phyloP scores from a whole-genome alignment of 1,140 invertebrate genomes.

The Drosophila bipectinata region DNA sequence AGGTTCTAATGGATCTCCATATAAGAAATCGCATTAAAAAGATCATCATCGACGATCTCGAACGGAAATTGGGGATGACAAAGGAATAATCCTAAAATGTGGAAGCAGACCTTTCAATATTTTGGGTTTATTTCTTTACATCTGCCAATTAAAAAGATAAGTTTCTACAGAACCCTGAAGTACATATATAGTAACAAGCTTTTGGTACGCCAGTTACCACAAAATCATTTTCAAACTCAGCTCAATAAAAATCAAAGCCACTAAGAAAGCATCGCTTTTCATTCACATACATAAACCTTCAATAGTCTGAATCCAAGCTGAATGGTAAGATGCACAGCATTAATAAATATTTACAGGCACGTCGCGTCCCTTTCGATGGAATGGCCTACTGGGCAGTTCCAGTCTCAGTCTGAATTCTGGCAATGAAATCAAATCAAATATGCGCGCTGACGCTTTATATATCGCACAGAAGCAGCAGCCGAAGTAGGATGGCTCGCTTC shows the following conservation, averaged over 20 bases:
- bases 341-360: slow-evolving; percentile 82
- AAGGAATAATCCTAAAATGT: too few relatives aligned
- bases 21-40: slow-evolving; percentile 27
- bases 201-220: slow-evolving; percentile 10
- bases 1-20: slow-evolving; percentile 1
- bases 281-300: slow-evolving; percentile 19
- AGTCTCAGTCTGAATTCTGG: slow-evolving; percentile 37
- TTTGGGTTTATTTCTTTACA: neutral
- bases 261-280: slow-evolving; percentile 42
- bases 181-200: slow-evolving; percentile 1
- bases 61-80: neutral
- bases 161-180: neutral
- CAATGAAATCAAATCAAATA: slow-evolving; percentile 82
- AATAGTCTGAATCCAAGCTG: slow-evolving; percentile 14
- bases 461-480: slow-evolving; percentile 27
- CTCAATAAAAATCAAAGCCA: slow-evolving; percentile 74
- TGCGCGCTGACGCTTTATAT: slow-evolving; percentile 72
- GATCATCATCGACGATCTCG: slow-evolving; percentile 35
- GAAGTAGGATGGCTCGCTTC: slow-evolving; percentile 22
- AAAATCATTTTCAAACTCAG: slow-evolving; percentile 37
- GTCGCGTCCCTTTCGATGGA: slow-evolving; percentile 60
- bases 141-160: neutral
- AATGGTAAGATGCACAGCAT: slow-evolving; percentile 63
- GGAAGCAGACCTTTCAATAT: neutral
- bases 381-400: slow-evolving; percentile 43